These are phyloP conservation scores for Pristionchus exspectatus DNA, from an alignment of 2,888 invertebrate genomes.

Conservation along the genomic window DNA sequence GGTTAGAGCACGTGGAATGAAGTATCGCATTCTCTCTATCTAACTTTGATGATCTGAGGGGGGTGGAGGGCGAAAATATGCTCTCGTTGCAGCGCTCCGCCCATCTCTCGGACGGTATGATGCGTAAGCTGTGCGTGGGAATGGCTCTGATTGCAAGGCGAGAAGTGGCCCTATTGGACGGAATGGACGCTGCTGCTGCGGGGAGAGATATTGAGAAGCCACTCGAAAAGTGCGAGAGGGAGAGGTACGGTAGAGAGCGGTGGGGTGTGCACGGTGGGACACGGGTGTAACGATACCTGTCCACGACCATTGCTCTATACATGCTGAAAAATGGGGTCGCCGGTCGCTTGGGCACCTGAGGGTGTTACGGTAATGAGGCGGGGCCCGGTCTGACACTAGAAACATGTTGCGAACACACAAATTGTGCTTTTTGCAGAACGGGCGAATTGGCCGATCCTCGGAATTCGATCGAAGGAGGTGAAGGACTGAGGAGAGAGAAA, in stretches of 20 bases:
- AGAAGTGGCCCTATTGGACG: constrained; percentile 73
- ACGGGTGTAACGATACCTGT: no score
- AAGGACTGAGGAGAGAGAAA: background rate
- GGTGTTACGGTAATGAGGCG: no score
- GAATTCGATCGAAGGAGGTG: constrained; percentile 53
- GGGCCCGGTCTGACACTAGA: no score
- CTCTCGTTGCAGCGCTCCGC: background rate
- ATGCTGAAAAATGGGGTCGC: no score
- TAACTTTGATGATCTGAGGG: no score
- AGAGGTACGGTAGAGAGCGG: constrained; percentile 55
- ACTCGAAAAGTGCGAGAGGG: constrained; percentile 63
- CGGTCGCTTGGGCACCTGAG: no score
- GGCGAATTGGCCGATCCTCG: constrained; percentile 63
- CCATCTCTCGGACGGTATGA: constrained; percentile 71
- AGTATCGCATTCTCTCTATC: no score
- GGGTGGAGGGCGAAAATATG: no score
- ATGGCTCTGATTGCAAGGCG: constrained; percentile 74
- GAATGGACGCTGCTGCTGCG: constrained; percentile 67
- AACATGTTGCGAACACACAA: no score
- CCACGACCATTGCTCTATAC: no score
- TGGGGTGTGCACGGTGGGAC: background rate
- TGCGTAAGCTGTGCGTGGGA: constrained; percentile 75
- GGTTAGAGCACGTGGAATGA: no score
- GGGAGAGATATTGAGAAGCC: constrained; percentile 66
- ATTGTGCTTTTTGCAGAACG: constrained; percentile 58